A percentile compares a stretch with the other conserved stretches of the same genome.
phyloP scores from a whole-genome alignment of 53 echinoderm and acorn worm genomes.

The Actinopyga echinites region DNA sequence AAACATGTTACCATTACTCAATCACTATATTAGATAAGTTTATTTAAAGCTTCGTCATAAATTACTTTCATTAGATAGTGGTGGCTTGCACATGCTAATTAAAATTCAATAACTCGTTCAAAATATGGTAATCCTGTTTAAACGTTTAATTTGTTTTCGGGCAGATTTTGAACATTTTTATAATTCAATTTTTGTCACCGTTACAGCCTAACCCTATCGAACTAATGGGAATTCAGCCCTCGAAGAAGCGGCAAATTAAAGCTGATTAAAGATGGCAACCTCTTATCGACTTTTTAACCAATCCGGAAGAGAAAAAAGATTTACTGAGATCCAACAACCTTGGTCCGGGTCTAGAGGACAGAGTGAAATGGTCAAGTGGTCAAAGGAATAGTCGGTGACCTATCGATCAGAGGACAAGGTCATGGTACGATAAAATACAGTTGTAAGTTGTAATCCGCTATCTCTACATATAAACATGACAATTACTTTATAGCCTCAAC shows the following conservation, averaged over 20 bases:
- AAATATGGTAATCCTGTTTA: conserved; percentile 30
- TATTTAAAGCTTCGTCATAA: conserved; percentile 1
- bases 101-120: conserved; percentile 26
- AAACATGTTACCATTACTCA: neutral
- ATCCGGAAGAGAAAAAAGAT: no score
- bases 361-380: no score
- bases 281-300: no score
- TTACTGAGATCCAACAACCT: no score
- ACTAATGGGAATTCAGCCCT: neutral
- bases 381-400: no score
- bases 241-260: conserved; percentile 4
- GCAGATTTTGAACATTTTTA: conserved; percentile 19
- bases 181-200: conserved; percentile 37
- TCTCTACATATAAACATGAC: no score
- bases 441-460: no score
- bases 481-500: no score
- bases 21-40: neutral
- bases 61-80: neutral
- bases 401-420: no score
- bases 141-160: conserved; percentile 12
- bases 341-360: no score
- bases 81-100: neutral
- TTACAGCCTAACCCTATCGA: conserved; percentile 32
- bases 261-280: neutral
- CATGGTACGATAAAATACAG: no score